Evolutionary conservation across 2,888 invertebrate genomes (phyloP), one percentile per base, ranked within the genome.

Genomic region (Campoplex capitator): DNA sequence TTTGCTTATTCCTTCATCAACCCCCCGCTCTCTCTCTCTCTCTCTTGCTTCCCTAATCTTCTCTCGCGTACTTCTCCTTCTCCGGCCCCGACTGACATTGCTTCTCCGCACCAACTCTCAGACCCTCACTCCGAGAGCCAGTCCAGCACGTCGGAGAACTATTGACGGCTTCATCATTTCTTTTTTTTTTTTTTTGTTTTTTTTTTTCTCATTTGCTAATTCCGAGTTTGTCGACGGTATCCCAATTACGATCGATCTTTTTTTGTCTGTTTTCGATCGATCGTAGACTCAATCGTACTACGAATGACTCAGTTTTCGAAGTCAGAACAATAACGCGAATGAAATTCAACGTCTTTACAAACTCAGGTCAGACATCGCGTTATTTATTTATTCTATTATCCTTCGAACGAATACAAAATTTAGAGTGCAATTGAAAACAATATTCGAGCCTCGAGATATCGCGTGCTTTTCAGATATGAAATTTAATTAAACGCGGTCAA

Each of bases 1-100:
- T 71, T 32, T n/a, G 42, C 73, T 73, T 48, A 16, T 51, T 78
- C 77, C 28, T 62, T 32, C 67, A 11, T 67, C n/a, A 56, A 51
- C 16, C 54, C 42, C 23, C 0, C 23, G 23, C 23, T 23, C 23
- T 23, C 23, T 23, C 23, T 23, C 23, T 23, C 23, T 23, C 23
- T 23, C 23, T 23, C 48, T 71, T 32, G 35, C 76, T 67, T 62
- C 62, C 54, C 85, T 79, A 75, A 83, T 82, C 85, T 77, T 74
- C 74, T 58, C 73, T 42, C 3, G 75, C 38, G 23, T 58, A 65
- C 35, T 74, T 79, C 67, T 89, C 86, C 79, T 70, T 74, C 84
- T 48, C 83, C 23, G 23, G 23, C 80, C 82, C 68, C 35, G 85
- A 67, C 85, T 79, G 83, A 82, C 74, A 77, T 82, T 78, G 79